phyloP scores from a whole-genome alignment of 2,797 vertebrate genomes.

The Gephyroberyx darwinii region DNA sequence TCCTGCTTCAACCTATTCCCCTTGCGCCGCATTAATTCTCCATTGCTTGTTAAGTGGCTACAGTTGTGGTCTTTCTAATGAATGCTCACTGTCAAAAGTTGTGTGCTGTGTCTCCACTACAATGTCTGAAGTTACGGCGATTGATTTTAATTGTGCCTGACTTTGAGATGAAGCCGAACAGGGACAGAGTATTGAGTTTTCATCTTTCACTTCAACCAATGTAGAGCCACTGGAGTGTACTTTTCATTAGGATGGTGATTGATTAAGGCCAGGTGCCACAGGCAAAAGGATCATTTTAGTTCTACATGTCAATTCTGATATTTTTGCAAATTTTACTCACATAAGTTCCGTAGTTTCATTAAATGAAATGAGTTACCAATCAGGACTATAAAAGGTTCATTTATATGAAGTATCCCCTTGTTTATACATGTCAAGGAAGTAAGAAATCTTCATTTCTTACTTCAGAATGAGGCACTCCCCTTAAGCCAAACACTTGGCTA shows the following conservation, averaged over 20 bases:
- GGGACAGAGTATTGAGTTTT: constrained; percentile 48
- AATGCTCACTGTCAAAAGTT: constrained; percentile 55
- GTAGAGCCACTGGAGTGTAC: constrained; percentile 19
- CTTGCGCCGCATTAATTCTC: constrained; percentile 46
- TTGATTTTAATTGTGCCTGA: constrained; percentile 66
- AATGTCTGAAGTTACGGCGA: constrained; percentile 45
- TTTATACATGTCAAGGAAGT: too few relatives aligned
- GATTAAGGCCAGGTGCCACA: constrained; percentile 40
- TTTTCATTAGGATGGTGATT: constrained; percentile 50
- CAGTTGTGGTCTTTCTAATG: constrained; percentile 57
- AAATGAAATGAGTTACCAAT: background rate
- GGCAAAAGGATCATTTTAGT: constrained; percentile 13
- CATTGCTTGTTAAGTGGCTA: constrained; percentile 44
- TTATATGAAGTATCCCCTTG: background rate
- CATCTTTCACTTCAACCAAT: constrained; percentile 49
- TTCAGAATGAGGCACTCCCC: too few relatives aligned
- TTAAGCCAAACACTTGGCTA: too few relatives aligned
- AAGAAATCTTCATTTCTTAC: too few relatives aligned
- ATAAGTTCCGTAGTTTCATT: background rate
- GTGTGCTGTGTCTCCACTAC: constrained; percentile 37
- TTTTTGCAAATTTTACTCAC: constrained; percentile 16
- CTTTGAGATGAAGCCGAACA: constrained; percentile 59
- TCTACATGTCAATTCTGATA: background rate
- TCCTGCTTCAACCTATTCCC: constrained; percentile 34
- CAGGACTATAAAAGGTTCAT: background rate